Base-by-base conservation (phyloP, 1,140 invertebrate genomes). In the Trinorchestia longiramus region DNA sequence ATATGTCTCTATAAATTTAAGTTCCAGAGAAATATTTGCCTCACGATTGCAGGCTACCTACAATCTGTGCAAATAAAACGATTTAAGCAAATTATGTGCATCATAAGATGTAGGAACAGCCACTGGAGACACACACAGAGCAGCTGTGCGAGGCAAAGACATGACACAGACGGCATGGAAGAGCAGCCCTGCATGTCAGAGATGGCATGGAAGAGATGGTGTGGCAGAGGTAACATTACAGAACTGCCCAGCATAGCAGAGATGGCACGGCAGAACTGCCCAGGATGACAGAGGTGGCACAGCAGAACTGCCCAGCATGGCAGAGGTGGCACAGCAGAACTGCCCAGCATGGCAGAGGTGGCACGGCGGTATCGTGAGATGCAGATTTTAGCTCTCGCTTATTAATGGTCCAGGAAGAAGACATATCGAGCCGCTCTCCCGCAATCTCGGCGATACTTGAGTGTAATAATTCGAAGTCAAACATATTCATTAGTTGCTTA, bases 401-500 rank as follows among this genome's bases (percentile, higher is more conserved):
- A 94, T 94, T 94, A 94, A 40, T 1, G 44, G 43, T 44, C 19
- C 43, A 45, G 92, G 92, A 94, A 94, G 92, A 94, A 94, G 92
- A 94, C 92, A 94, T 43, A 94, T 94, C 92, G 92, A 44, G 44
- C 36, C 8, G 41, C 92, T 47, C 92, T 94, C 92, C 44, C 44
- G 0, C 92, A 45, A 44, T 43, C 44, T 44, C 92, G 11, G 43
- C 92, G 92, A 45, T 94, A 94, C 92, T 47, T 45, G 92, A 94
- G 92, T 94, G 92, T n/a, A 94, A 94, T 94, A 94, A 94, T 94
- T 94, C 92, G 43, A 36, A 94, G 92, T 47, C 92, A 8, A 94
- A 94, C 92, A 94, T 94, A 94, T 94, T 94, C 92, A 94, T 94
- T 94, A 94, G 92, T 47, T 47, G 92, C 92, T 94, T 94, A 94